Base-by-base conservation (phyloP, 1,140 invertebrate genomes). In the Drosophila carrolli region DNA sequence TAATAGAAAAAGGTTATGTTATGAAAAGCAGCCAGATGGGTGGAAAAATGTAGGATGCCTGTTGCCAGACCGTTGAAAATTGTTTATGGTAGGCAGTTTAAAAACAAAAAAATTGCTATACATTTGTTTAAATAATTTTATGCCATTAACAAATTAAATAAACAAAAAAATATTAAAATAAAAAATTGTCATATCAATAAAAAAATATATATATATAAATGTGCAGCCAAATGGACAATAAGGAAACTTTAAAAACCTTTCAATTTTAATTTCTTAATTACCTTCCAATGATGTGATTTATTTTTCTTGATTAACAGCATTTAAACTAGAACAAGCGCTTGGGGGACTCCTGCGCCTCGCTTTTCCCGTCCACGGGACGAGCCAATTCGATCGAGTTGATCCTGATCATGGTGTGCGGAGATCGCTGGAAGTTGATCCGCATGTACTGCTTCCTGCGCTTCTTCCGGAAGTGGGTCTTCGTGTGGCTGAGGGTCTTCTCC, bases 401-500 rank as follows among this genome's bases (percentile, higher is more conserved):
- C 77, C 96, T 93, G 46, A 97, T 78, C 93, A 95, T 95, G 11
- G 96, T 97, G 67, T 95, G 94, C 50, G 95, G 94, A n/a, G 93
- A 93, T 86, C 95, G 94, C 74, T 94, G 93, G 92, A 97, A 97
- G 78, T 96, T 95, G 50, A 96, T 95, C 86, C 95, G 94, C 90
- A 94, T 95, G 81, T 94, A 97, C 72, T 97, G 96, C 93, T 97
- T 96, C 91, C 96, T 95, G 75, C 94, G 94, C 78, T 94, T 96
- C 90, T 96, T 95, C 19, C 94, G 94, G 88, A 97, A 97, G 81
- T 95, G 94, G 53, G 95, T 96, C 91, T 96, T 96, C 1, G 96
- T 97, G 77, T 97, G 95, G 1, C 97, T 97, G 1, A 98, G 93
- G 0, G 96, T 97, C 92, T 98, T 98, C 74, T 98, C 97, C 50